phyloP scores from a whole-genome alignment of 2,797 vertebrate genomes.

The Rhadinocentrus ornatus region DNA sequence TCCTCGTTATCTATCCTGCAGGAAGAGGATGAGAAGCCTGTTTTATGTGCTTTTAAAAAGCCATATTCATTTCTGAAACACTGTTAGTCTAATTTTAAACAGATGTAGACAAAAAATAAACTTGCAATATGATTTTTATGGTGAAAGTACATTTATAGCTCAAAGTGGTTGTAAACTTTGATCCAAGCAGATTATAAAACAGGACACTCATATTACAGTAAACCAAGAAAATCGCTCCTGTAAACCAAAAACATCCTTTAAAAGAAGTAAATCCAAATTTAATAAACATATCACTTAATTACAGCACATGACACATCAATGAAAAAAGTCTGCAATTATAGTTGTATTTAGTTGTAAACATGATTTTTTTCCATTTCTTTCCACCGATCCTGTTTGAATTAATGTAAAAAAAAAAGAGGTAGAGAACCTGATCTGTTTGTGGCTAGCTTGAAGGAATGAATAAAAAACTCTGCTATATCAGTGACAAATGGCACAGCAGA shows the following conservation, averaged over 20 bases:
- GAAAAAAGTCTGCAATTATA: too few species aligned
- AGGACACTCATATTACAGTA: too few species aligned
- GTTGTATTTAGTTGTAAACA: too few species aligned
- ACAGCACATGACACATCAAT: too few species aligned
- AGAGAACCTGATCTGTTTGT: not conserved
- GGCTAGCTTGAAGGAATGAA: not conserved
- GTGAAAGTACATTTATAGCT: not conserved
- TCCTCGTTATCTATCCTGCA: slow-evolving; percentile 82
- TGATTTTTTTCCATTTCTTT: not conserved
- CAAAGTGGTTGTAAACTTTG: too few species aligned
- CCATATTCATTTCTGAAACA: not conserved
- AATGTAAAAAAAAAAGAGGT: not conserved
- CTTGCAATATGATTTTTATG: not conserved
- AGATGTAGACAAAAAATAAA: not conserved
- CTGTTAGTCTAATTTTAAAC: not conserved
- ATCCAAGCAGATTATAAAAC: too few species aligned
- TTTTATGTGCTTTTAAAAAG: not conserved
- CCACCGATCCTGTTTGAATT: too few species aligned
- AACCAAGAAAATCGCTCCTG: too few species aligned
- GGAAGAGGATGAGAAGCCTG: not conserved
- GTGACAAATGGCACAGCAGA: too few species aligned
- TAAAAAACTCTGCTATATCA: not conserved
- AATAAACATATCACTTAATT: too few species aligned
- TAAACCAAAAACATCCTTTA: too few species aligned
- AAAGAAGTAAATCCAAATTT: too few species aligned